Percentiles rank a stretch among this genome's conserved stretches.
Conservation (phyloP, 64 coral and sea anemone genomes). For the Montipora cactus region DNA sequence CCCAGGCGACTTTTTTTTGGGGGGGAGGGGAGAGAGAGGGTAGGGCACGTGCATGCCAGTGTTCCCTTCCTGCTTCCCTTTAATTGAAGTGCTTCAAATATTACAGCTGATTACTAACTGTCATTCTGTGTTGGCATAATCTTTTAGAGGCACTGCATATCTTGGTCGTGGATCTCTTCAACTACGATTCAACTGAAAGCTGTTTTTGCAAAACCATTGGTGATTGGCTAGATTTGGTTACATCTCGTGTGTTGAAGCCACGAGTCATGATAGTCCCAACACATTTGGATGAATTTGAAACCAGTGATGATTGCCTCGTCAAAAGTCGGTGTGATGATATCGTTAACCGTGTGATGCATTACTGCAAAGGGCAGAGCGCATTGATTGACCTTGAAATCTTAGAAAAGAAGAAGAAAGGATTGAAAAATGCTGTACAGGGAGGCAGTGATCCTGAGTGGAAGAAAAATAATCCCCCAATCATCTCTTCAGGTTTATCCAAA, state of each 20-base stretch:
- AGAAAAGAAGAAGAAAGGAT: conserved; percentile 35
- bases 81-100: too few relatives aligned
- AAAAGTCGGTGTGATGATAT: conserved; percentile 74
- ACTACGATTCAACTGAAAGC: conserved; percentile 52
- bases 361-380: conserved; percentile 29
- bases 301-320: conserved; percentile 21
- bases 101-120: too few relatives aligned
- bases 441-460: conserved; percentile 18
- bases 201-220: conserved; percentile 81
- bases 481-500: conserved; percentile 13
- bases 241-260: conserved; percentile 72
- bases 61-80: too few relatives aligned
- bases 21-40: too few relatives aligned
- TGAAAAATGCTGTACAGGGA: conserved; percentile 21
- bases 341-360: conserved; percentile 51
- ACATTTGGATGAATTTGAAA: conserved; percentile 75
- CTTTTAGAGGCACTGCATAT: conserved; percentile 77
- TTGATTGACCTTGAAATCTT: conserved; percentile 66
- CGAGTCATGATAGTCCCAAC: conserved; percentile 88
- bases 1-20: too few relatives aligned
- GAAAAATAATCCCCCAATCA: conserved; percentile 64
- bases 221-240: conserved; percentile 87
- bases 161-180: conserved; percentile 81
- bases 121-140: background rate
- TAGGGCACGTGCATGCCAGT: too few relatives aligned